A percentile compares a stretch with the other conserved stretches of the same genome.
phyloP scores from a whole-genome alignment of 2,797 vertebrate species.

The Pteropus rufus region DNA sequence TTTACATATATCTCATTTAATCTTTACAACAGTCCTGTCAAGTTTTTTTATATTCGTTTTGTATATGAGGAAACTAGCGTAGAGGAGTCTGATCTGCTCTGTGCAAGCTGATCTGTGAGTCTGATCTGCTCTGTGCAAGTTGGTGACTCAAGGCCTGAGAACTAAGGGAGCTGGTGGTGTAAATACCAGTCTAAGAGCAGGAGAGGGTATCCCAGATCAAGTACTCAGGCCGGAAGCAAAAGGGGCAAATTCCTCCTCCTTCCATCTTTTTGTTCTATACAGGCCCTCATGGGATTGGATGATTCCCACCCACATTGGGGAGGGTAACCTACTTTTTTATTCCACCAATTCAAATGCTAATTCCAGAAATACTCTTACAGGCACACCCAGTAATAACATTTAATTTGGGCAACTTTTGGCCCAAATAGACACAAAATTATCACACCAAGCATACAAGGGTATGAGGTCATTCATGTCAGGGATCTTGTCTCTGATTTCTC shows the following conservation, averaged over 20 bases:
- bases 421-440: background rate
- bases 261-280: background rate
- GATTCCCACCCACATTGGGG: background rate
- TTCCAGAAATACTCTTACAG: background rate
- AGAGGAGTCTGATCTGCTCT: background rate
- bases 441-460: background rate
- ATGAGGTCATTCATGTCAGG: background rate
- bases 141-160: background rate
- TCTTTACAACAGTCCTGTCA: background rate
- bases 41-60: slow-evolving; percentile 9
- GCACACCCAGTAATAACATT: background rate
- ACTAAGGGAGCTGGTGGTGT: background rate
- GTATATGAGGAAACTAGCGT: background rate
- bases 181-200: background rate
- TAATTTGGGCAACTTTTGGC: background rate
- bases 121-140: background rate
- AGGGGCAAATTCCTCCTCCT: background rate
- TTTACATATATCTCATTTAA: background rate
- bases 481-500: background rate
- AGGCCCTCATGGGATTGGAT: background rate
- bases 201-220: background rate
- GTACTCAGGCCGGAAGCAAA: background rate
- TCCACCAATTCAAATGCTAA: background rate
- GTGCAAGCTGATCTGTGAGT: background rate
- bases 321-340: background rate